phyloP scores from a whole-genome alignment of 2,888 invertebrate species.

The Drosophila kambysellisi region DNA sequence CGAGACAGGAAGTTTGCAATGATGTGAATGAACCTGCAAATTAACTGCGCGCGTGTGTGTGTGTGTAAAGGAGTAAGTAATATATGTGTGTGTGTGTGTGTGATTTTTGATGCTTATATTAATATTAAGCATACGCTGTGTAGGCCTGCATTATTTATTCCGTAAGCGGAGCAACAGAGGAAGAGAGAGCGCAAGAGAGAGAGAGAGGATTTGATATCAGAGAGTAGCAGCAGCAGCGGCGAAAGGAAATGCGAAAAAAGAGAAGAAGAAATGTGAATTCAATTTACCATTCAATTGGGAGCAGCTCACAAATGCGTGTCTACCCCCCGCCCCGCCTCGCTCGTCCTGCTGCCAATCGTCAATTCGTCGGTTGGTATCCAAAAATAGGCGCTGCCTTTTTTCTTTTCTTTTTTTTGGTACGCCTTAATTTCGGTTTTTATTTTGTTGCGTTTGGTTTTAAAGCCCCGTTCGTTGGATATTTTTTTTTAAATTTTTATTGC shows the following conservation, averaged over 20 bases:
- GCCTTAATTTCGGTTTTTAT: slow-evolving; percentile 44
- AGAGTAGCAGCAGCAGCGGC: background rate
- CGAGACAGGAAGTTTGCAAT: slow-evolving; percentile 71
- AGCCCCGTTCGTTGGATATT: slow-evolving; percentile 60
- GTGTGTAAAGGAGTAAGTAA: slow-evolving; percentile 29
- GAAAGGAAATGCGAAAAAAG: slow-evolving; percentile 42
- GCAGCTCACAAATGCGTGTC: slow-evolving; percentile 39
- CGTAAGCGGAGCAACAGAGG: slow-evolving; percentile 13
- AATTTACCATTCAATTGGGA: slow-evolving; percentile 75
- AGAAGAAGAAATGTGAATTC: slow-evolving; percentile 39
- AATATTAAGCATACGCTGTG: slow-evolving; percentile 71
- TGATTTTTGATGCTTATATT: slow-evolving; percentile 59
- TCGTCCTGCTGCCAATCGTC: slow-evolving; percentile 40
- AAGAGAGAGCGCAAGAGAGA: slow-evolving; percentile 5
- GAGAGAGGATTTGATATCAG: slow-evolving; percentile 7
- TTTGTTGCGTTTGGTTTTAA: slow-evolving; percentile 28
- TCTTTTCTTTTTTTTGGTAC: background rate
- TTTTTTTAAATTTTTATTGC: slow-evolving; percentile 52
- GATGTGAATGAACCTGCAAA: slow-evolving; percentile 60
- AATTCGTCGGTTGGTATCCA: slow-evolving; percentile 59
- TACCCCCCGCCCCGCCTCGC: background rate
- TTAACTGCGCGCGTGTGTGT: slow-evolving; percentile 16
- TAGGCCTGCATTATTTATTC: slow-evolving; percentile 59
- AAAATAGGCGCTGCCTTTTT: slow-evolving; percentile 73
- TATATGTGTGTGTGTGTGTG: slow-evolving; percentile 8